Conservation (phyloP, 2,113 vertebrate genomes). For the Hucho hucho region DNA sequence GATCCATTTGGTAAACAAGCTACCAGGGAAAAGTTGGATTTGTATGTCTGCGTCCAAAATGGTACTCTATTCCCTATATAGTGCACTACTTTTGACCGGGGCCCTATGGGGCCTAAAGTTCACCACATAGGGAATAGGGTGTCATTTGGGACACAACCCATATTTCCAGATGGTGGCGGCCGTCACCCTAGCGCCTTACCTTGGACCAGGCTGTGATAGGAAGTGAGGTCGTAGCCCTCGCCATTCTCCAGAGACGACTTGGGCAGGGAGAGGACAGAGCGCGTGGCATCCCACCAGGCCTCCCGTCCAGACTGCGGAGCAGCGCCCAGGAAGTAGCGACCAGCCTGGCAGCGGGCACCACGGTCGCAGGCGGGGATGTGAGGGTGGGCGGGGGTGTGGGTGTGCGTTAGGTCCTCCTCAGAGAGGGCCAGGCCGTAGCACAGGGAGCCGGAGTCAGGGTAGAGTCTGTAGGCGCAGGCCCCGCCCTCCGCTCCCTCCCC, state of each 20-base stretch:
- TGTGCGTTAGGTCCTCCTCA: constrained; percentile 79
- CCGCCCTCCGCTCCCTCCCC: constrained; percentile 73
- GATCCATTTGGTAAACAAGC: constrained; percentile 62
- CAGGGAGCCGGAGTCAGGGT: constrained; percentile 84
- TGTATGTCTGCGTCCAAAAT: constrained; percentile 19
- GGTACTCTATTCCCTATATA: too few species aligned
- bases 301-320: constrained; percentile 87
- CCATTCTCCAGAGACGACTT: constrained; percentile 90
- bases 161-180: constrained; percentile 65
- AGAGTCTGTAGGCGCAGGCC: constrained; percentile 89
- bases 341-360: constrained; percentile 87
- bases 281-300: constrained; percentile 91
- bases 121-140: too few species aligned
- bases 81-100: too few species aligned
- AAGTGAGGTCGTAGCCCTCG: constrained; percentile 89
- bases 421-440: constrained; percentile 88
- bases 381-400: constrained; percentile 68
- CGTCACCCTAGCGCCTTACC: constrained; percentile 79
- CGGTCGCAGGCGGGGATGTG: constrained; percentile 84
- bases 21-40: constrained; percentile 49
- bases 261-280: constrained; percentile 83
- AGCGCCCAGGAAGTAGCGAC: constrained; percentile 92
- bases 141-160: constrained; percentile 32
- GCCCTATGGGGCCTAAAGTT: too few species aligned
- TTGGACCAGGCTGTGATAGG: constrained; percentile 86